Conservation (phyloP, 2,797 vertebrate genomes). For the Premnoplex brunnescens region DNA sequence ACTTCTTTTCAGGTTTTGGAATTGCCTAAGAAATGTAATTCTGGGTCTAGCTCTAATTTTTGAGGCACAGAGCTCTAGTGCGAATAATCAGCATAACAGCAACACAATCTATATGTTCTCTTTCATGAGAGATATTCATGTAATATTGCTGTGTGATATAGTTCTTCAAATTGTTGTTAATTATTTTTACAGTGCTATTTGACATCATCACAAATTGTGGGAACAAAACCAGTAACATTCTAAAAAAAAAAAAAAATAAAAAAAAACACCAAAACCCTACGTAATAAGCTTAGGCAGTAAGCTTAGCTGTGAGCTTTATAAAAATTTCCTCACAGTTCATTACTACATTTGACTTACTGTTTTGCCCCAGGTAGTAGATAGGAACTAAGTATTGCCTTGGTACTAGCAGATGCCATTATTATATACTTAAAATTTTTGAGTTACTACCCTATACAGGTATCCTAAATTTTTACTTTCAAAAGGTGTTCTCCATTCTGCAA, state of each 20-base stretch:
- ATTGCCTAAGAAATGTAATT: not conserved
- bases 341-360: not conserved
- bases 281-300: not conserved
- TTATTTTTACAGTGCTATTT: not conserved
- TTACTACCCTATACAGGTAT: not conserved
- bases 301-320: not conserved
- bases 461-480: not conserved
- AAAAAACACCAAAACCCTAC: not conserved
- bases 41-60: not conserved
- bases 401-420: not conserved
- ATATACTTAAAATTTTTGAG: not conserved
- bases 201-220: not conserved
- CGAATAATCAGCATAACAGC: not conserved
- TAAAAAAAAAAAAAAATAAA: not conserved
- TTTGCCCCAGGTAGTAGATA: not conserved
- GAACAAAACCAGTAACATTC: not conserved
- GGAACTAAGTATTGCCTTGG: not conserved
- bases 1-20: accelerated
- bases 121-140: not conserved
- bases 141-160: not conserved
- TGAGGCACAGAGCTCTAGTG: not conserved
- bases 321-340: not conserved
- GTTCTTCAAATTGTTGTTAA: not conserved
- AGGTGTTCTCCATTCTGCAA: not conserved
- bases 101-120: not conserved